Conservation (phyloP, 2,888 invertebrate genomes). For the Lottia scabra region DNA sequence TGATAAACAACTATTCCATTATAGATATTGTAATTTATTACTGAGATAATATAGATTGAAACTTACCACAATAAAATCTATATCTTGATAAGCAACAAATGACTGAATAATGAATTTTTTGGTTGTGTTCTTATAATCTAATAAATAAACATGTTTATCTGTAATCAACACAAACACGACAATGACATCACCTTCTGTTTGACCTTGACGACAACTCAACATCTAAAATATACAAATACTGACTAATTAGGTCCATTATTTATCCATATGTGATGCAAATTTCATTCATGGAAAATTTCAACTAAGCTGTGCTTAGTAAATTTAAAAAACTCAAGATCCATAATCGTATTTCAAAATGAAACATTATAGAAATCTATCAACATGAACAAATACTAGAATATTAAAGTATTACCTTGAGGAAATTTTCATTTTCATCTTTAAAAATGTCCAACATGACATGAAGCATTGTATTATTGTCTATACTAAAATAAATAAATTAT, state of each 20-base stretch:
- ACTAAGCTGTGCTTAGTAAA: too few species aligned
- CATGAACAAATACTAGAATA: too few species aligned
- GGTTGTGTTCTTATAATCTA: constrained; percentile 47
- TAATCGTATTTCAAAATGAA: not conserved
- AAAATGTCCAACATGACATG: constrained; percentile 66
- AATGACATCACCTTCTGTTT: constrained; percentile 60
- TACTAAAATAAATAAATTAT: constrained; percentile 36
- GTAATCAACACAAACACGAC: constrained; percentile 60
- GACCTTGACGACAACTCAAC: constrained; percentile 60
- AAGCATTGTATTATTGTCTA: constrained; percentile 66
- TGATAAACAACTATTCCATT: too few species aligned
- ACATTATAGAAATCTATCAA: too few species aligned
- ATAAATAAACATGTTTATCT: constrained; percentile 59
- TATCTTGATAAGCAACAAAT: constrained; percentile 52
- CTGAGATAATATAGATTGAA: not conserved
- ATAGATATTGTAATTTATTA: too few species aligned
- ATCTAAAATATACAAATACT: constrained; percentile 47
- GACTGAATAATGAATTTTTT: constrained; percentile 54
- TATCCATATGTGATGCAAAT: too few species aligned
- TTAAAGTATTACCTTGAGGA: constrained; percentile 58
- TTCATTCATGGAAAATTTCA: too few species aligned
- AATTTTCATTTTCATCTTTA: constrained; percentile 63
- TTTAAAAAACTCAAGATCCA: too few species aligned
- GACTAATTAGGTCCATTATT: too few species aligned
- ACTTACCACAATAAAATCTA: constrained; percentile 67